Conservation (phyloP, 2,797 vertebrate species). For the Pteronotus mesoamericanus region DNA sequence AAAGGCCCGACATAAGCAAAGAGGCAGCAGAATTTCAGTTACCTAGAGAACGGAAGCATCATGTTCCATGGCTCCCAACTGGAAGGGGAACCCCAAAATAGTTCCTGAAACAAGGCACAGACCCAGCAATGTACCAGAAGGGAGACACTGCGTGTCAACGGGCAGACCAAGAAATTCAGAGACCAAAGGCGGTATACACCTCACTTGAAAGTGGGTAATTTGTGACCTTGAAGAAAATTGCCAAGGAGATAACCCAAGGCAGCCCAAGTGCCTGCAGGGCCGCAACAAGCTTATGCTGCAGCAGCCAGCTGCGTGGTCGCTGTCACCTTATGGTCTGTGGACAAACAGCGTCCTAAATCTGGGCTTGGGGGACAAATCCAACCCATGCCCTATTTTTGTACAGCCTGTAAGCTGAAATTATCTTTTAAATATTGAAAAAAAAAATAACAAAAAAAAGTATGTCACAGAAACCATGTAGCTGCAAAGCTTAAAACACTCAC, state of each 20-base stretch:
- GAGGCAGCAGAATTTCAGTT: not conserved
- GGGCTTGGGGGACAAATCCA: not conserved
- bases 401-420: not conserved
- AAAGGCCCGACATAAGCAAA: not conserved
- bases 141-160: not conserved
- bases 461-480: not conserved
- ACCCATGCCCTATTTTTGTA: not conserved
- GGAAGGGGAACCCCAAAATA: not conserved
- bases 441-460: not conserved
- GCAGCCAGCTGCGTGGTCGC: not conserved
- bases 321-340: not conserved
- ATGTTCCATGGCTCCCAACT: not conserved
- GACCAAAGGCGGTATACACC: not conserved
- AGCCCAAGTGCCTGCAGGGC: not conserved
- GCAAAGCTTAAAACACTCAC: not conserved
- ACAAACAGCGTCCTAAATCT: not conserved
- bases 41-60: not conserved
- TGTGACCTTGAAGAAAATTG: not conserved
- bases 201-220: not conserved
- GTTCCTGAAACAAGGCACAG: not conserved
- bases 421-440: not conserved
- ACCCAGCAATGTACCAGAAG: not conserved
- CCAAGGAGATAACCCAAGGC: not conserved
- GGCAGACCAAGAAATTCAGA: not conserved
- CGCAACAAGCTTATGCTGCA: not conserved